Evolutionary conservation across 2,113 vertebrate species (phyloP), one percentile per base, ranked within the genome.

Genomic region (Taurulus bubalis): DNA sequence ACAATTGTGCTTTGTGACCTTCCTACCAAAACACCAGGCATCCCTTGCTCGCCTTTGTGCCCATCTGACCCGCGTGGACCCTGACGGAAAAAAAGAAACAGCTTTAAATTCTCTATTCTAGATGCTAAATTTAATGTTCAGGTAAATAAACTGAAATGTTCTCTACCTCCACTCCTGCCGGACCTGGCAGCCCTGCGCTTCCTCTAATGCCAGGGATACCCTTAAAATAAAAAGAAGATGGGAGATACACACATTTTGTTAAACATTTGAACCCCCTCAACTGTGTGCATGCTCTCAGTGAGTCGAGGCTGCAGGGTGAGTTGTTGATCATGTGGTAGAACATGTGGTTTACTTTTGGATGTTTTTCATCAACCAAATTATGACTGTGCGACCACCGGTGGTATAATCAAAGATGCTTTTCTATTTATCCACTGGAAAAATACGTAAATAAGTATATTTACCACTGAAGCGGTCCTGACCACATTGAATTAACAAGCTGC

Each of bases 21-120:
- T 90, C 93, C 93, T 97, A 99, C 98, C 96, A 91, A 94, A 87
- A 91, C 80, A 45, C 98, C 98, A 80, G 94, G 90, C 59, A 91
- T 94, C 77, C 98, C 98, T 59, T 95, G 94, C 60, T 97, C 96
- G 85, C 98, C 98, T 90, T 97, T 97, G 87, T 95, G 89, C 56
- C 98, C 98, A 59, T 92, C 92, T 28, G 94, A 84, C 26, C 98
- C 98, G 87, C 91, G 96, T 45, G 88, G 89, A 69, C 98, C 98
- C 98, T 85, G 87, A 24, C 45, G 83, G 82, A 26, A 87, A 55
- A 71, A 26, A 56, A 49, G 75, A 70, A 76, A n/a, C 34, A 63
- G 20, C 30, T 74, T 82, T 15, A 38, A 15, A 45, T 75, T 47
- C 47, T 64, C 15, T n/a, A 9, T 32, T 28, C n/a, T 36, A 28